Evolutionary conservation across 2,888 invertebrate species (phyloP).

Genomic region (Saturnia pavonia): DNA sequence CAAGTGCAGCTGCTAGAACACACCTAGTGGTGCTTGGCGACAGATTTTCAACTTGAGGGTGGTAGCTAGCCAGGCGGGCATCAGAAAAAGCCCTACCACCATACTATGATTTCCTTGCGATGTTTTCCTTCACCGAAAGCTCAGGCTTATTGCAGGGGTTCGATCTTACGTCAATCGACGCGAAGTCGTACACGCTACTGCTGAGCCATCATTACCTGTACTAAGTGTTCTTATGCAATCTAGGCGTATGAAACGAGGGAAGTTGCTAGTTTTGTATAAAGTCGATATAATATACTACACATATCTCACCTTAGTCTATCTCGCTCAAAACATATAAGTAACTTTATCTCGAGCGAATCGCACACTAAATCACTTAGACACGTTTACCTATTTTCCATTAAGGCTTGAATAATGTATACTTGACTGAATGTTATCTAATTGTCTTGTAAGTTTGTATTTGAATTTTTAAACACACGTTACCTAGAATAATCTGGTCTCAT

Average conservation of each 20-base stretch:
- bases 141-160: no score
- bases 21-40: no score
- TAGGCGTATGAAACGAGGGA: background rate
- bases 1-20: no score
- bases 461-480: conserved; percentile 16
- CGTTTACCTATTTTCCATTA: background rate
- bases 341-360: conserved; percentile 6
- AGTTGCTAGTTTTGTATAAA: background rate
- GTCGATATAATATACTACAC: background rate
- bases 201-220: no score
- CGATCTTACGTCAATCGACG: no score
- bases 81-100: no score
- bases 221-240: no score
- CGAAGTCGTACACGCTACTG: no score
- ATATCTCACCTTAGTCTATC: background rate
- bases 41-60: no score
- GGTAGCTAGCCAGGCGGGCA: no score
- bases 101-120: no score
- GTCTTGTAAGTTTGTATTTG: background rate
- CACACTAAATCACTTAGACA: background rate
- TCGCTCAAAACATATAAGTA: conserved; percentile 2
- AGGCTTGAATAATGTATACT: conserved; percentile 4
- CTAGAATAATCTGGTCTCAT: conserved; percentile 32
- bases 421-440: conserved; percentile 8
- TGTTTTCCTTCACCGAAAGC: no score